A percentile compares a stretch with the other conserved stretches of the same genome.
Conservation (phyloP, 35 echinoderm and acorn worm genomes). For the Nesometra sesokonis region DNA sequence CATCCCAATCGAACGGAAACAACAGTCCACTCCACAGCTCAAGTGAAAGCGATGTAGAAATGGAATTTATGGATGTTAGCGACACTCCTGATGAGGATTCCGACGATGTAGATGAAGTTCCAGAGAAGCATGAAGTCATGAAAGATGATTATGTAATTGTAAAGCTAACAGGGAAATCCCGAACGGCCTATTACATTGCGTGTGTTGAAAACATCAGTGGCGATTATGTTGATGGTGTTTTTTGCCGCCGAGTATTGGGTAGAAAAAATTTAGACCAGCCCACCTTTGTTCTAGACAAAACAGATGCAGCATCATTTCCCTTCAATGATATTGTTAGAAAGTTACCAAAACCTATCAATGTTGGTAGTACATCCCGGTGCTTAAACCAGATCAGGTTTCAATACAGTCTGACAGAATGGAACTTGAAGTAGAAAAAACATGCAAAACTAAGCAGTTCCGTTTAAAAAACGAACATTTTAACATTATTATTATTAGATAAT, state of each 20-base stretch:
- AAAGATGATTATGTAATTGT: slow-evolving; percentile 26
- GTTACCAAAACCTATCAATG: slow-evolving; percentile 3
- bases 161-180: slow-evolving; percentile 8
- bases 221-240: slow-evolving; percentile 27
- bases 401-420: slow-evolving; percentile 6
- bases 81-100: no score
- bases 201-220: slow-evolving; percentile 27
- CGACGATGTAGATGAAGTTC: slow-evolving; percentile 5
- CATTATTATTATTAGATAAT: no score
- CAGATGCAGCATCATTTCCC: slow-evolving; percentile 20
- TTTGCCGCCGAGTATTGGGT: slow-evolving; percentile 10
- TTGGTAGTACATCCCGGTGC: slow-evolving; percentile 5
- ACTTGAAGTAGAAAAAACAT: no score
- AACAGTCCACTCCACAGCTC: not conserved
- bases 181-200: slow-evolving; percentile 17
- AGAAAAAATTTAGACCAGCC: not conserved
- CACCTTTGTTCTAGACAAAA: slow-evolving; percentile 27
- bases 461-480: no score
- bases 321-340: slow-evolving; percentile 20
- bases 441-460: no score
- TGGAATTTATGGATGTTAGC: no score
- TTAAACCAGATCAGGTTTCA: slow-evolving; percentile 3
- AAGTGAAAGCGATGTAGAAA: slow-evolving; percentile 13
- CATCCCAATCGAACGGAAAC: not conserved
- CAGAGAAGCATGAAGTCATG: slow-evolving; percentile 2